Evolutionary conservation across 23 tunicate species (phyloP), one percentile per base, ranked within the genome.

Genomic region (Phallusia fumigata): DNA sequence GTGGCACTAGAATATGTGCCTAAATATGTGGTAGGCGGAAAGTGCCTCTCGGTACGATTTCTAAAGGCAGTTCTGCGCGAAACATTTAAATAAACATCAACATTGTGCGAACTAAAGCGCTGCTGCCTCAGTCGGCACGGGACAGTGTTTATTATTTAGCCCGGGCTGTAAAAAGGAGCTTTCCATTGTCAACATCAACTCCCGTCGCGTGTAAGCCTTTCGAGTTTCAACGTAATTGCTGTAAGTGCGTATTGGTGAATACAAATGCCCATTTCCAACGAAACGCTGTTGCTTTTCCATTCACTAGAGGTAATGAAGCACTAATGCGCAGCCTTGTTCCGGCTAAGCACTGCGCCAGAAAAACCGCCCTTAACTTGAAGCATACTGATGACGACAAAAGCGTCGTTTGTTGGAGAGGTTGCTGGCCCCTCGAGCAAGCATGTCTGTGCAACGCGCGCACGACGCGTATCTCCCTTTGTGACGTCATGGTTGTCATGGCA

Each of bases 401-500:
- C 47, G 47, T 5, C 47, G 47, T 3, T 40, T 40, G 8, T 40
- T 40, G 47, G 5, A 3, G 47, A 40, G 47, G 47, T 40, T 40
- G 47, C 47, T 40, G 47, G 47, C 47, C 47, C 47, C 47, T 5
- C 47, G 47, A 40, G 47, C 47, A 10, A 40, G 47, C 10, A 10
- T 40, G 47, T 10, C 47, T 40, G 47, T 40, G 47, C 10, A 40
- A 28, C 18, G 53, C 81, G 33, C 81, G 53, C 47, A 11, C 58
- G 53, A 45, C 19, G 53, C 53, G 36, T 34, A 58, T 30, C 53
- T 45, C 58, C 35, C 58, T 30, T 65, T 36, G 77, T 81, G 84
- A 81, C 84, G 84, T 81, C 84, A 81, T 47, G 52, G 84, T 81
- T 34, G 84, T 28, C 53, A 65, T 65, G 33, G 84, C 52, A 65